Evolutionary conservation across 2,113 vertebrate species (phyloP).

Genomic region (Columba livia): DNA sequence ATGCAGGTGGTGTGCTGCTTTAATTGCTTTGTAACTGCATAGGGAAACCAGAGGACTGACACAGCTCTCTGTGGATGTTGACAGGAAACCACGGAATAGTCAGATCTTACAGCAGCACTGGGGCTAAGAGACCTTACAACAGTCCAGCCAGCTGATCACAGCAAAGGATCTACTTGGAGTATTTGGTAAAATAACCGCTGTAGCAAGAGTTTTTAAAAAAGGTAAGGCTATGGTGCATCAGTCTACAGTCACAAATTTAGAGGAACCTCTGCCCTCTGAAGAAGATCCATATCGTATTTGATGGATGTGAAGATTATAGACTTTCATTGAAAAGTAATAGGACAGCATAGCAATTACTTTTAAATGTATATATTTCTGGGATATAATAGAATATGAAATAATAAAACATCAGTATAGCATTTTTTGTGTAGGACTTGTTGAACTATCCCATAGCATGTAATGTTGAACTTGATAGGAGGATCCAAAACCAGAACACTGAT

Average conservation of each 20-base stretch:
- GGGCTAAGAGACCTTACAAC: background rate
- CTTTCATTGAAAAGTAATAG: background rate
- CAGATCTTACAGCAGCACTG: background rate
- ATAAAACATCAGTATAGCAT: background rate
- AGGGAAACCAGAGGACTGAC: background rate
- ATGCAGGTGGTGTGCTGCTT: background rate
- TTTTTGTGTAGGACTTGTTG: background rate
- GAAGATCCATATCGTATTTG: background rate
- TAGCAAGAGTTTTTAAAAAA: background rate
- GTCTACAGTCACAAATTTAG: background rate
- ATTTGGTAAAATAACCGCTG: background rate
- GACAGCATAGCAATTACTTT: background rate
- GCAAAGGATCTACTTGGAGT: background rate
- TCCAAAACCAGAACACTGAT: background rate
- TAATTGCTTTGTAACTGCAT: background rate
- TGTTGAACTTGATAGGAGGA: background rate
- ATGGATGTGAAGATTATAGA: background rate
- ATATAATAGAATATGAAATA: background rate
- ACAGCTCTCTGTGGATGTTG: background rate
- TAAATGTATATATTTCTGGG: background rate
- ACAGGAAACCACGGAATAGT: rapidly evolving
- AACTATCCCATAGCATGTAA: background rate
- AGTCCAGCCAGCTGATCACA: background rate
- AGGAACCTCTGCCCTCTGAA: background rate
- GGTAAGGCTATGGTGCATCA: background rate